Conservation (phyloP, 2,888 invertebrate species). For the Augiades crinisus region DNA sequence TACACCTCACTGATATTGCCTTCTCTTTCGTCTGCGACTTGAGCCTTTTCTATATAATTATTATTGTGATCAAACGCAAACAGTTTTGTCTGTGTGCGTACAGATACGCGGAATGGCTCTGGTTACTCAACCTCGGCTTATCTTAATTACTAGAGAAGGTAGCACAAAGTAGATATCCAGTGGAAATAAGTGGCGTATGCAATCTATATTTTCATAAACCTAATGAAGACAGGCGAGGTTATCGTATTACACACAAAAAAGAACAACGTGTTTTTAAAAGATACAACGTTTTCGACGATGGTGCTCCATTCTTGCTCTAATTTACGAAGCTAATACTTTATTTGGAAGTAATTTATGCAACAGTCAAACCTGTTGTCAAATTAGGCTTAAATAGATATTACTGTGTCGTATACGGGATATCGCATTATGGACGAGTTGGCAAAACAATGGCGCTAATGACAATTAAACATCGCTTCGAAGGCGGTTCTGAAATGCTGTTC, state of each 20-base stretch:
- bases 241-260: too few relatives aligned
- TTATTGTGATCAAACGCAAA: too few relatives aligned
- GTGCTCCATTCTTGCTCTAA: too few relatives aligned
- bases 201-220: background rate
- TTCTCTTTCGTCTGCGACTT: too few relatives aligned
- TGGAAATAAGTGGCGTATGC: background rate
- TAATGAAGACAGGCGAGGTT: too few relatives aligned
- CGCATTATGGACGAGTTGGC: background rate
- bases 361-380: too few relatives aligned
- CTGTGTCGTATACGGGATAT: background rate
- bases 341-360: too few relatives aligned
- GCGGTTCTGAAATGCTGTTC: background rate
- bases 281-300: too few relatives aligned
- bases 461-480: background rate
- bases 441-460: slow-evolving; percentile 3
- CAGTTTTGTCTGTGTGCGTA: background rate
- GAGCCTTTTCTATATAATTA: too few relatives aligned
- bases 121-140: slow-evolving; percentile 11
- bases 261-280: too few relatives aligned
- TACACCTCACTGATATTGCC: too few relatives aligned
- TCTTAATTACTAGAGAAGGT: slow-evolving; percentile 14
- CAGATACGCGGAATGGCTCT: background rate
- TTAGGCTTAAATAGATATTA: background rate
- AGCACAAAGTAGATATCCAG: background rate
- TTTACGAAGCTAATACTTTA: too few relatives aligned